Base-by-base conservation (phyloP, 2,888 invertebrate species). In the Operophtera brumata region DNA sequence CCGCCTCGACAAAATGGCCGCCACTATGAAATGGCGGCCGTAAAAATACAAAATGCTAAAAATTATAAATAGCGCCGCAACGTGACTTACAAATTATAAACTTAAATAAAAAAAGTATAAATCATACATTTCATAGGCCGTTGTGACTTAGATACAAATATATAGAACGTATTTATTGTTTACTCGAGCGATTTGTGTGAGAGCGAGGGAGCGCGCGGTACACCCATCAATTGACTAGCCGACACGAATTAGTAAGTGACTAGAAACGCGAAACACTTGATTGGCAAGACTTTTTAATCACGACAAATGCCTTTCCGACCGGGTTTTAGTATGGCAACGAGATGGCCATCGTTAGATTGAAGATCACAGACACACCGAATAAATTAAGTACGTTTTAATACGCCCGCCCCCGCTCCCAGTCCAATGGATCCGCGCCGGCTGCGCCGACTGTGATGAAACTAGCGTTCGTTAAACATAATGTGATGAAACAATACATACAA, bases 191-290 rank as follows among this genome's bases (percentile, higher is more conserved):
- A 11, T 20, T 26, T 13, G 39, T 9, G 42, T 47, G 41, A 53
- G 44, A 53, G 59, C 40, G 61, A 7, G 66, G 55, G 59, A 20
- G 62, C 50, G 59, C 61, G 60, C 47, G 57, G 50, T 35, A 40
- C 49, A 43, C 53, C 59, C 60, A 51, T 41, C 57, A 70, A 71
- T 79, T 88, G 88, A 88, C 88, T 88, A 88, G 88, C 86, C 88
- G 78, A 85, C 84, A 85, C 84, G 80, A 82, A 81, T 82, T 75
- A 80, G 82, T 74, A 78, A 86, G 77, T 88, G 89, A 89, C 89
- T 89, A 89, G 89, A 88, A 40, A 84, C 84, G 73, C 81, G 84
- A 82, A 77, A 83, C 82, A 74, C 73, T 76, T 72, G 77, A 77
- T 79, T 86, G 88, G 87, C 88, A 86, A 87, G 87, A 86, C 76